Evolutionary conservation across 2,797 vertebrate species (phyloP).

Genomic region (Pelobates cultripes): DNA sequence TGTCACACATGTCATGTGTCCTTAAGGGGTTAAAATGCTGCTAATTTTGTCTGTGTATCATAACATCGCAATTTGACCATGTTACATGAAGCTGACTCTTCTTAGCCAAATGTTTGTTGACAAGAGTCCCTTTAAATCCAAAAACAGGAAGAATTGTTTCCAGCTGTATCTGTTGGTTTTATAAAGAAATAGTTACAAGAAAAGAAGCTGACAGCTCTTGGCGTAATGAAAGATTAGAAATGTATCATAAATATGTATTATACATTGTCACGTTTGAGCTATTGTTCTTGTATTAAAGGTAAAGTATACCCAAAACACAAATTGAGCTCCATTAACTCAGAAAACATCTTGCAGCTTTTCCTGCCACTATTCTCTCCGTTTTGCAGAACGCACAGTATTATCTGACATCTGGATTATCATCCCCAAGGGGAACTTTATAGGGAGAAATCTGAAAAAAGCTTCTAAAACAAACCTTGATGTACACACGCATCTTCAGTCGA

Average conservation of each 20-base stretch:
- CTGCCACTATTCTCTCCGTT: background rate
- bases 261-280: background rate
- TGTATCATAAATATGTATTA: background rate
- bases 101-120: too few relatives aligned
- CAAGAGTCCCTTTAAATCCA: too few relatives aligned
- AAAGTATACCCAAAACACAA: constrained; percentile 1
- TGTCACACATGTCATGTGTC: too few relatives aligned
- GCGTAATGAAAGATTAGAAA: too few relatives aligned
- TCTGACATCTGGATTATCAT: background rate
- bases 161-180: too few relatives aligned
- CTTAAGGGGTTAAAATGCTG: too few relatives aligned
- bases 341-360: background rate
- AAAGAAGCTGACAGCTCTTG: too few relatives aligned
- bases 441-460: background rate
- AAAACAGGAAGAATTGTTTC: too few relatives aligned
- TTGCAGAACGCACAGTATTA: background rate
- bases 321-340: background rate
- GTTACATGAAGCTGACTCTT: too few relatives aligned
- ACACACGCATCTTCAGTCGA: background rate
- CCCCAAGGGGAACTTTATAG: background rate
- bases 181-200: too few relatives aligned
- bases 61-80: too few relatives aligned
- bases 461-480: constrained; percentile 10
- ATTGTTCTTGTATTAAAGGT: background rate
- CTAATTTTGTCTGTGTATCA: too few relatives aligned